phyloP scores from a whole-genome alignment of 2,797 vertebrate genomes.

The Odontamblyopus lacepedii region DNA sequence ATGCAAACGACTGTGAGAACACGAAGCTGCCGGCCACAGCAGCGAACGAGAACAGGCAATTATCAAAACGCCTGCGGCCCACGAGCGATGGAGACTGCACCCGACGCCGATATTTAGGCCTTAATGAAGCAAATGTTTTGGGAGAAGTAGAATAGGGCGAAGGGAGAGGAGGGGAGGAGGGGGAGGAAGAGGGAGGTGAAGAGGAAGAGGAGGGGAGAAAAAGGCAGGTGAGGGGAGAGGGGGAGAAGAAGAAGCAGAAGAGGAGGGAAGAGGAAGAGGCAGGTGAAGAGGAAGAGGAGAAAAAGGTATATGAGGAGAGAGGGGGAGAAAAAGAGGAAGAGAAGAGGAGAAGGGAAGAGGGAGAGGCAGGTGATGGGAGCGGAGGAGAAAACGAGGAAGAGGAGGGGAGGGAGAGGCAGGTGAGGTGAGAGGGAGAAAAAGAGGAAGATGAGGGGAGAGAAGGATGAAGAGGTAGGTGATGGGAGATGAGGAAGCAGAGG shows the following conservation, averaged over 20 bases:
- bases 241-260: not conserved
- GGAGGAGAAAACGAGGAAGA: too few relatives aligned
- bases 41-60: slow-evolving; percentile 81
- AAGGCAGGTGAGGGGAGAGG: not conserved
- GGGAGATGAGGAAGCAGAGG: not conserved
- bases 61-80: slow-evolving; percentile 81
- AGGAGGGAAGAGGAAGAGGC: not conserved
- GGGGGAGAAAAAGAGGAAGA: too few relatives aligned
- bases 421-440: too few relatives aligned
- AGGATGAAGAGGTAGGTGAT: too few relatives aligned
- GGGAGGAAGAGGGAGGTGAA: not conserved
- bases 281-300: not conserved
- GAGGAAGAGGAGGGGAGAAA: not conserved
- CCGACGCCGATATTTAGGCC: slow-evolving; percentile 83
- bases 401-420: too few relatives aligned
- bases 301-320: not conserved
- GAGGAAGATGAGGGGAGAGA: too few relatives aligned
- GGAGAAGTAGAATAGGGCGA: slow-evolving; percentile 65
- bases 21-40: slow-evolving; percentile 79
- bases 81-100: slow-evolving; percentile 83
- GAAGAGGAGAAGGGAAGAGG: not conserved
- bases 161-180: not conserved
- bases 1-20: slow-evolving; percentile 84
- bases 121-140: slow-evolving; percentile 82
- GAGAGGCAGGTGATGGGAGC: too few relatives aligned